Evolutionary conservation across 2,888 invertebrate species (phyloP).

Genomic region (Eupeodes luniger): DNA sequence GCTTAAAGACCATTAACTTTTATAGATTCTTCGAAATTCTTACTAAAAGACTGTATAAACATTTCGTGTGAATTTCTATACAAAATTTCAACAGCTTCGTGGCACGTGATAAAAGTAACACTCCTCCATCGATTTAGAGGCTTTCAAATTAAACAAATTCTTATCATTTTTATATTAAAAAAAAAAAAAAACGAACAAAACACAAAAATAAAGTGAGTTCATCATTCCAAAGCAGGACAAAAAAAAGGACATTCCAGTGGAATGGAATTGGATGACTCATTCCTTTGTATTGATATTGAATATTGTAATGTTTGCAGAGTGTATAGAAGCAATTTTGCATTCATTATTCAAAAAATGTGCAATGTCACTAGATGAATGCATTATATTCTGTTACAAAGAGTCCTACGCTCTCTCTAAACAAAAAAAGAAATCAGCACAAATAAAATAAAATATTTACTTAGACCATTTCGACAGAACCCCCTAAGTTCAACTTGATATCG

Average conservation of each 20-base stretch:
- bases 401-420: not conserved
- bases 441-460: slow-evolving; percentile 61
- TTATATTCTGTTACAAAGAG: not conserved
- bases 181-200: too few species aligned
- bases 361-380: slow-evolving; percentile 28
- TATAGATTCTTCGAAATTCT: too few species aligned
- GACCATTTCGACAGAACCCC: not conserved
- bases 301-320: slow-evolving; percentile 24
- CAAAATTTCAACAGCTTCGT: too few species aligned
- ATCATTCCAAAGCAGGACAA: not conserved
- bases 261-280: slow-evolving; percentile 31
- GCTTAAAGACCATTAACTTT: too few species aligned
- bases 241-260: slow-evolving; percentile 46
- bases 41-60: too few species aligned
- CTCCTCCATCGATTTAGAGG: too few species aligned
- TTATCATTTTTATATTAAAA: too few species aligned
- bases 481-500: slow-evolving; percentile 18
- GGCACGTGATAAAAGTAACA: too few species aligned
- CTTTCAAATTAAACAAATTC: too few species aligned
- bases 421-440: not conserved
- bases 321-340: not conserved
- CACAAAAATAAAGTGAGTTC: not conserved
- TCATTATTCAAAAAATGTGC: slow-evolving; percentile 30
- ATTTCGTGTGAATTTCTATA: too few species aligned
- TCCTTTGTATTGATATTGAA: slow-evolving; percentile 13